Percentiles rank a stretch among this genome's conserved stretches.
phyloP scores from a whole-genome alignment of 2,888 invertebrate species.

The Epinotia nisella region DNA sequence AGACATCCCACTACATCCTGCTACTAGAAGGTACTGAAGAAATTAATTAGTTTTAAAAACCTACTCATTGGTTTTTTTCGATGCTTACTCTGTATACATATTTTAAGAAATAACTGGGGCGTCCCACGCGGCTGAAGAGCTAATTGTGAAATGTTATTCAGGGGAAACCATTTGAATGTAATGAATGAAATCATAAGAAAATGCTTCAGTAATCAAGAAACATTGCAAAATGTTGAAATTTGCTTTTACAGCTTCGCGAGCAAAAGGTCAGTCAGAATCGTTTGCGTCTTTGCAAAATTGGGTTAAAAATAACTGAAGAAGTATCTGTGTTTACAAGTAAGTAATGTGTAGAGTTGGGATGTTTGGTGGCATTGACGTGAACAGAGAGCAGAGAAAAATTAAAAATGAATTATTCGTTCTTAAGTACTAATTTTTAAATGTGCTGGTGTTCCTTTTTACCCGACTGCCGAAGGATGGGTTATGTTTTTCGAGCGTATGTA shows the following conservation, averaged over 20 bases:
- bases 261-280: not conserved
- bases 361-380: no score
- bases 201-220: slow-evolving; percentile 1
- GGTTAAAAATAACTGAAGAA: not conserved
- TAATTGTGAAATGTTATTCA: slow-evolving; percentile 36
- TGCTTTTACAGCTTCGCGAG: not conserved
- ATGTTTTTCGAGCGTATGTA: no score
- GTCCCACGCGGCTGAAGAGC: slow-evolving; percentile 9
- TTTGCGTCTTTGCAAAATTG: not conserved
- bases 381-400: no score
- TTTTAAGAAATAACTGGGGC: slow-evolving; percentile 18
- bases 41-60: no score
- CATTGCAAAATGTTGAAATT: not conserved
- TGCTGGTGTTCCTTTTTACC: no score
- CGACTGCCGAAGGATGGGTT: no score
- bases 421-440: no score
- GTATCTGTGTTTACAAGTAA: no score
- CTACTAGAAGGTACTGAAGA: no score
- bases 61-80: not conserved
- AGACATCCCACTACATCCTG: no score
- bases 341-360: no score
- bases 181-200: slow-evolving; percentile 9
- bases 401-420: no score
- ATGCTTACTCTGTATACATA: not conserved
- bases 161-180: slow-evolving; percentile 29